Evolutionary conservation across 2,113 vertebrate genomes (phyloP), one percentile per base, ranked within the genome.

Genomic region (Microcebus tavaratra): DNA sequence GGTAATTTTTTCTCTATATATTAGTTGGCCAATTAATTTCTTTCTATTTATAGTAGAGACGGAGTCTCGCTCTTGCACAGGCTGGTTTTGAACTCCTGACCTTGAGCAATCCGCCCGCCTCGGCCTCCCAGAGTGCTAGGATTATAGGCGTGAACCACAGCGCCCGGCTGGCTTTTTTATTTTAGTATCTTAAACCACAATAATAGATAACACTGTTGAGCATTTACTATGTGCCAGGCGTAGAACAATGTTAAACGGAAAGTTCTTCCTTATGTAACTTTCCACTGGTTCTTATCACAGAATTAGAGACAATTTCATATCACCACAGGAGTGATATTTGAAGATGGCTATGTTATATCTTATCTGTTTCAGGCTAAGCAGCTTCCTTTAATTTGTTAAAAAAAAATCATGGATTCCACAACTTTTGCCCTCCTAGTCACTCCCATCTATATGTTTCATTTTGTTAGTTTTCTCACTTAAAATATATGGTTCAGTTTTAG

Each of bases 231-330:
- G 55, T 92, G 27, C 61, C 55, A 68, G 48, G 31, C 63, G 20
- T 3, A 13, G 85, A 18, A 55, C 39, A 48, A 4, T 76, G 23
- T 45, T 73, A 70, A 53, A 45, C 29, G n/a, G 29, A 45, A 89
- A 79, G 61, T 53, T 78, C 68, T 85, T 94, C 63, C 57, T 86
- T 81, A 17, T 81, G 13, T 75, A 87, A 29, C 48, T 96, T 87
- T 78, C 55, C 89, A 1, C 29, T 68, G 95, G 8, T 85, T 84
- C 13, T 93, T 55, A 84, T 78, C 82, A 55, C 23, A 75, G 93
- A 91, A 73, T 85, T 90, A 21, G 36, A 63, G n/a, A 55, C 88
- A 57, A 84, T 59, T 75, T 88, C 25, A 11, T 55, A 25, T 45
- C 34, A 55, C 27, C 8, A 1, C 36, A 68, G 65, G 8, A 70